phyloP scores from a whole-genome alignment of 1,140 invertebrate genomes.

The Heliconius melpomene region DNA sequence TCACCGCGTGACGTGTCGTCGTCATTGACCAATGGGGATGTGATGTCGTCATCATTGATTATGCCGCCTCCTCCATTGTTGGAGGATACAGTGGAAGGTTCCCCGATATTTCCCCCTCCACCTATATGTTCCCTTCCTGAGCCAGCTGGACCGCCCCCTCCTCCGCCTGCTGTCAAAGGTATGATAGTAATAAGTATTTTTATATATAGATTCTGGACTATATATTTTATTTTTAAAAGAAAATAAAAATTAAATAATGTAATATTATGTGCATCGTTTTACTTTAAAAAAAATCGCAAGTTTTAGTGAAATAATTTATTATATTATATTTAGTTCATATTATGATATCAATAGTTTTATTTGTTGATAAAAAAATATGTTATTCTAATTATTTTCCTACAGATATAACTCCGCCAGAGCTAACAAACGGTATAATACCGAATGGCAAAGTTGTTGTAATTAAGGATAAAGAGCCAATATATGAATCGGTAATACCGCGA shows the following conservation, averaged over 20 bases:
- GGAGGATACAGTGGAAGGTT: constrained; percentile 48
- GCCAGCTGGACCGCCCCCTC: constrained; percentile 86
- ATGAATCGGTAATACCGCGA: constrained; percentile 89
- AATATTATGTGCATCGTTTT: too few relatives aligned
- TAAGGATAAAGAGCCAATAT: constrained; percentile 87
- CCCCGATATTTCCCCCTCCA: constrained; percentile 69
- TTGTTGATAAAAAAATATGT: background rate
- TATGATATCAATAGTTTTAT: too few relatives aligned
- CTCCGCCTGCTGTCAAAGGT: constrained; percentile 63
- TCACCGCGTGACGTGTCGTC: constrained; percentile 45
- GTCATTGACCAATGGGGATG: constrained; percentile 53
- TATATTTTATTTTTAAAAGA: too few relatives aligned
- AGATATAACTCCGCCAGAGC: constrained; percentile 63
- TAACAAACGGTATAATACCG: constrained; percentile 71
- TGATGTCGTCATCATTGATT: constrained; percentile 67
- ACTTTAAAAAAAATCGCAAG: too few relatives aligned
- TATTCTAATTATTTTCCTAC: constrained; percentile 29
- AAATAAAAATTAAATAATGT: too few relatives aligned
- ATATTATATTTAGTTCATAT: too few relatives aligned
- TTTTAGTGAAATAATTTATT: too few relatives aligned
- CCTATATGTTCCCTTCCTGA: constrained; percentile 84
- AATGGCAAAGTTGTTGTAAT: constrained; percentile 66
- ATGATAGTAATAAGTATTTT: background rate
- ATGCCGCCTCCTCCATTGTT: constrained; percentile 60
- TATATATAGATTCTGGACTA: too few relatives aligned